Conservation (phyloP, 2,113 vertebrate genomes). For the Pseudolaguvia tuberculata region DNA sequence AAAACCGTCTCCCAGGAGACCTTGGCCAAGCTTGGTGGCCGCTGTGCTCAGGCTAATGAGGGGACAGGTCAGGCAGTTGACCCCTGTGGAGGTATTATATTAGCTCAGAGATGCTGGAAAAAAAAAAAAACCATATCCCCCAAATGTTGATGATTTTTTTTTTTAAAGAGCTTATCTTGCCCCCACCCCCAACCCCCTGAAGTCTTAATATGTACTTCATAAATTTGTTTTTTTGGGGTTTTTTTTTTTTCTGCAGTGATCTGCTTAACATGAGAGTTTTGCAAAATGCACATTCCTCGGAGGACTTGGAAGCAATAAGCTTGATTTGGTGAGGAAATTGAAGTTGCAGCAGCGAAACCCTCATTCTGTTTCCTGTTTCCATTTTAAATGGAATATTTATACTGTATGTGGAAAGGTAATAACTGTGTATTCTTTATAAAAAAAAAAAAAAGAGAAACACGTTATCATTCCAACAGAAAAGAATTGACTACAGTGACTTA, state of each 20-base stretch:
- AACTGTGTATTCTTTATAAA: too few species aligned
- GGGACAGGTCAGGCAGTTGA: slow-evolving; percentile 26
- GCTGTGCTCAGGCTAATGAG: slow-evolving; percentile 27
- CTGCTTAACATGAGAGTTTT: slow-evolving; percentile 21
- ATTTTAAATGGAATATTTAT: slow-evolving; percentile 5
- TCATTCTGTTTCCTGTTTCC: neutral
- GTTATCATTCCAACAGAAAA: too few species aligned
- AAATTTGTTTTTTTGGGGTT: neutral
- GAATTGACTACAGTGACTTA: too few species aligned
- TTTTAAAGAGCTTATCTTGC: neutral
- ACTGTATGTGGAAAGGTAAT: neutral
- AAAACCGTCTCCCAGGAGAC: slow-evolving; percentile 28
- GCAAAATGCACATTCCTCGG: slow-evolving; percentile 9
- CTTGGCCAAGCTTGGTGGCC: neutral
- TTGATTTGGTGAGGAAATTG: slow-evolving; percentile 12
- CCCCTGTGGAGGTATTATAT: neutral
- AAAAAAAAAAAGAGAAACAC: too few species aligned
- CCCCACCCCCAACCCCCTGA: too few species aligned
- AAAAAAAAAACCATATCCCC: neutral
- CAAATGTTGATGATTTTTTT: neutral
- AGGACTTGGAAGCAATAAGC: slow-evolving; percentile 16
- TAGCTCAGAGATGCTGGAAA: neutral
- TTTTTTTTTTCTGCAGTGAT: slow-evolving; percentile 2
- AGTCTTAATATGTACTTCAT: neutral
- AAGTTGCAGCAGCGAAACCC: neutral